These are phyloP conservation scores for Arvicanthis niloticus DNA, from an alignment of 2,113 vertebrate genomes.

Conservation along the genomic window DNA sequence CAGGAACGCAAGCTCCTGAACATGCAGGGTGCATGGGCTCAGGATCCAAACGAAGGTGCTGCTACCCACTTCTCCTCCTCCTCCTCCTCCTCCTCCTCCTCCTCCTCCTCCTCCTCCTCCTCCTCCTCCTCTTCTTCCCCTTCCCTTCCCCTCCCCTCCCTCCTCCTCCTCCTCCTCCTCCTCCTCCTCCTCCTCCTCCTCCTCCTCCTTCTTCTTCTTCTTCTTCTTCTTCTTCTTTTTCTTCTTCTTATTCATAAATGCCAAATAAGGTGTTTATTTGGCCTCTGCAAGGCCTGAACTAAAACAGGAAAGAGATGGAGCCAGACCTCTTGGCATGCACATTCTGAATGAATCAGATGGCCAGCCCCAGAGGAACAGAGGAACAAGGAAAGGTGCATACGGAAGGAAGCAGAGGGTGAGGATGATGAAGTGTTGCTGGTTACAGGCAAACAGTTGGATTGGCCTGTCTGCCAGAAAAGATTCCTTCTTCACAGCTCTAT, in stretches of 20 bases:
- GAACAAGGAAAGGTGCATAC: background rate
- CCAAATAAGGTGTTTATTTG: slow-evolving; percentile 57
- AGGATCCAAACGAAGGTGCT: slow-evolving; percentile 4
- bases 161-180: too few relatives aligned
- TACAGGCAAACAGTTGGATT: background rate
- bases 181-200: background rate
- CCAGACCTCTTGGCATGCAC: slow-evolving; percentile 34
- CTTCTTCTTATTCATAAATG: slow-evolving; percentile 30
- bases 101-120: too few relatives aligned
- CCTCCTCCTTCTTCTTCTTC: background rate
- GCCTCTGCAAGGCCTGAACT: slow-evolving; percentile 15
- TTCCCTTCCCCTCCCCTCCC: too few relatives aligned
- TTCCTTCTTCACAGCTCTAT: background rate
- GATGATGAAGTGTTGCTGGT: background rate
- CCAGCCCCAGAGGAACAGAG: slow-evolving; percentile 41
- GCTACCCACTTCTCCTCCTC: background rate
- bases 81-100: background rate
- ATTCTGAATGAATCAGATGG: slow-evolving; percentile 57
- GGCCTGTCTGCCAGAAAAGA: background rate
- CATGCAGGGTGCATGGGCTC: background rate
- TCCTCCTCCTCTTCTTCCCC: background rate
- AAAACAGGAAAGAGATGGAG: slow-evolving; percentile 32
- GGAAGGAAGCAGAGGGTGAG: background rate
- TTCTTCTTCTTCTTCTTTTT: background rate
- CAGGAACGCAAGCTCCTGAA: background rate